phyloP scores from a whole-genome alignment of 37 sponge, comb jelly and placozoan genomes.

The Tethya wilhelma region DNA sequence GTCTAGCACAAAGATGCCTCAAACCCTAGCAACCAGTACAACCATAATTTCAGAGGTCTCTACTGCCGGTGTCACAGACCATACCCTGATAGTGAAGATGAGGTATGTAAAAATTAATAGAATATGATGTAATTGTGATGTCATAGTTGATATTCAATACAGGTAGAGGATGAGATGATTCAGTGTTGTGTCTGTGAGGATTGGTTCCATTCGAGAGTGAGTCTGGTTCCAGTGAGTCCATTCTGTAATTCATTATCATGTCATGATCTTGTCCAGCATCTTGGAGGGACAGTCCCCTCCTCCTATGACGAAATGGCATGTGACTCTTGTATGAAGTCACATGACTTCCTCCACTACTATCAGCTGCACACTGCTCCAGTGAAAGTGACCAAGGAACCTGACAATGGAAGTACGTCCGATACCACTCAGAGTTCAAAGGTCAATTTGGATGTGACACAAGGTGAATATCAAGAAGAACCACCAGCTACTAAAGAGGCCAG shows the following conservation, averaged over 20 bases:
- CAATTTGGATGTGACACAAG: background rate
- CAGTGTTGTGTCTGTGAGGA: constrained; percentile 98
- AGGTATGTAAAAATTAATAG: constrained; percentile 27
- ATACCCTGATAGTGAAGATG: constrained; percentile 86
- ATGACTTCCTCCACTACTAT: constrained; percentile 54
- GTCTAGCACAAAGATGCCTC: constrained; percentile 61
- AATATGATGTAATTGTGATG: background rate
- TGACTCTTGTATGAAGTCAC: constrained; percentile 66
- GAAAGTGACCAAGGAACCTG: constrained; percentile 8
- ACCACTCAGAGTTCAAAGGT: background rate
- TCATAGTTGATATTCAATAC: too few relatives aligned
- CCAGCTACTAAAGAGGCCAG: background rate
- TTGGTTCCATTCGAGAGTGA: constrained; percentile 93
- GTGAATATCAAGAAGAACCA: background rate
- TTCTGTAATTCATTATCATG: background rate
- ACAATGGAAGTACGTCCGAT: too few relatives aligned
- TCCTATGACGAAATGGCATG: constrained; percentile 83
- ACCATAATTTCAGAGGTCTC: constrained; percentile 90
- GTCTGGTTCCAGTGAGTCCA: constrained; percentile 1
- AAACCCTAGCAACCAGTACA: constrained; percentile 81
- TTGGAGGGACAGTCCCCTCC: constrained; percentile 46
- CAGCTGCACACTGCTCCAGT: constrained; percentile 18
- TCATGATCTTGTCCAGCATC: constrained; percentile 50
- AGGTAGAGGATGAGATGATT: constrained; percentile 93
- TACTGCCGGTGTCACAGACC: constrained; percentile 95